phyloP scores from a whole-genome alignment of 2,113 vertebrate genomes.

The Mustelus asterias region DNA sequence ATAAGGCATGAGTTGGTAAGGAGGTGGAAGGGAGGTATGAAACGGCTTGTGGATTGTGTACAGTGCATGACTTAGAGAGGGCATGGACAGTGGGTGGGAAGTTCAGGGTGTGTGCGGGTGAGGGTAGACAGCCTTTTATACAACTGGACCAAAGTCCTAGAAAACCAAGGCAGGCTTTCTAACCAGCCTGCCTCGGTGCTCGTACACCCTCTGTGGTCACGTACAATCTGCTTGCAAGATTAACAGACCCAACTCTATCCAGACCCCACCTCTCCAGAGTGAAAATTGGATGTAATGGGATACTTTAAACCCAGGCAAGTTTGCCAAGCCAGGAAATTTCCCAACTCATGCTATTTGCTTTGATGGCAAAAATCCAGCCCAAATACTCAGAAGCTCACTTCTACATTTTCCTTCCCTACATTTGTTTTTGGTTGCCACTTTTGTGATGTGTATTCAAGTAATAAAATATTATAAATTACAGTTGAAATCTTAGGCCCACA shows the following conservation, averaged over 20 bases:
- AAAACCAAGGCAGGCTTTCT: background rate
- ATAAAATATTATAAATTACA: no score
- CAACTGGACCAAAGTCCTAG: background rate
- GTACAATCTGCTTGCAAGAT: background rate
- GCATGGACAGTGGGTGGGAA: background rate
- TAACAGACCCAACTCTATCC: background rate
- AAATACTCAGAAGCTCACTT: background rate
- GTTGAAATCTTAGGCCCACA: no score
- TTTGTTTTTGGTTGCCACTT: background rate
- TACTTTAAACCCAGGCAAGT: background rate
- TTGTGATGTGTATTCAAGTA: background rate
- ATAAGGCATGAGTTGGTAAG: background rate
- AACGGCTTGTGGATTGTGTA: background rate
- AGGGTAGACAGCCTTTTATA: background rate
- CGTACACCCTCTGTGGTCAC: background rate
- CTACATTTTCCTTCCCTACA: background rate
- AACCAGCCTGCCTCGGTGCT: background rate
- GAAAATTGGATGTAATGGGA: background rate
- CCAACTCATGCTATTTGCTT: background rate
- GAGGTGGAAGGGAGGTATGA: no score
- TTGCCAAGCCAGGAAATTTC: background rate
- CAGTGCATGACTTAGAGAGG: background rate
- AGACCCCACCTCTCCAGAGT: no score
- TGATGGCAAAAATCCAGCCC: background rate
- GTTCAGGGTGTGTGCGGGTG: background rate